Base-by-base conservation (phyloP, 2,888 invertebrate species). In the Cryptocephalus moraei region DNA sequence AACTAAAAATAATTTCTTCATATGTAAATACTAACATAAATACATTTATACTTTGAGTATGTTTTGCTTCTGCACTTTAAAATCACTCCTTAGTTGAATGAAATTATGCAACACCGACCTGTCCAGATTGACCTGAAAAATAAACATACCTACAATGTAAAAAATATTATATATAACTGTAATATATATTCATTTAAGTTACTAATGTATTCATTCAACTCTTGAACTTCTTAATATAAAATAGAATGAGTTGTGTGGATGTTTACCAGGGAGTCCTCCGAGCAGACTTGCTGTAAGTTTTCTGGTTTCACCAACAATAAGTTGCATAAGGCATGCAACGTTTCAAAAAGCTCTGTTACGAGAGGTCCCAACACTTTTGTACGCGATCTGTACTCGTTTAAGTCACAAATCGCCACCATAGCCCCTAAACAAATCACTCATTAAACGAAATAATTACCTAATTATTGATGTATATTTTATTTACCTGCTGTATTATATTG, bases 381-480 rank as follows among this genome's bases (percentile, higher is more conserved):
- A 65, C 90, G 91, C 58, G 89, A 88, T 13, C 95, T 79, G 70
- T 97, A 97, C 71, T 96, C 96, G 63, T 95, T 95, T 57, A 99
- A 89, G 75, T 99, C 99, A 72, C 95, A 96, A 59, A 99, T 93
- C 2, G 91, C 92, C 67, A 93, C 86, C 91, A 99, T 93, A 1
- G 96, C 96, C 46, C 97, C 91, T 86, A 67, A 43, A 69, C n/a
- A 11, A 36, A 36, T 36, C 6, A n/a, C n/a, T n/a, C n/a, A n/a
- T n/a, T n/a, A n/a, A 22, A 22, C 22, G 22, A 22, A 22, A 22
- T 6, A 22, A 22, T 22, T 22, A 22, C 6, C 22, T 22, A 34
- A 14, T 43, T 44, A 41, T 33, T 22, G 22, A 22, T 22, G 22
- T 4, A 22, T 6, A 22, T 22, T 22, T 22, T 6, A 22, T 36